Base-by-base conservation (phyloP, 2,797 vertebrate species). In the Enoplosus armatus region DNA sequence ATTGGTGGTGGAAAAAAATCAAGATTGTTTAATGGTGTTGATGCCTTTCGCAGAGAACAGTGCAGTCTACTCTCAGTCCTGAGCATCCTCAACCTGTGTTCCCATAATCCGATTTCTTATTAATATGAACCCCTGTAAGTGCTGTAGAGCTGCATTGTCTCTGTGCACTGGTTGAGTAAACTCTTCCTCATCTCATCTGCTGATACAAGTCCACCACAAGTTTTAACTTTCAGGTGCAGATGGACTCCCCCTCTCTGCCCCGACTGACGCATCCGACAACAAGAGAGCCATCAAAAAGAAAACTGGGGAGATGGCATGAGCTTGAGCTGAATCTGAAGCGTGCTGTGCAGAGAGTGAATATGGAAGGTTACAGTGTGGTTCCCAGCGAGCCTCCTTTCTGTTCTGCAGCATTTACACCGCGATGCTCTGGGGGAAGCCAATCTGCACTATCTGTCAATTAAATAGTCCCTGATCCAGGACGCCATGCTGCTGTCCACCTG, bases 381-480 rank as follows among this genome's bases (percentile, higher is more conserved):
- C 63, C 27, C 58, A 45, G 63, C 0, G 14, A 68, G 69, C 50
- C 22, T 47, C 48, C 43, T 66, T 65, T 77, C 69, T 76, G 51
- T 72, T 78, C 24, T 75, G 73, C 67, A 50, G 53, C 59, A 63
- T 77, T 82, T 81, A 31, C 41, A 62, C 59, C 69, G 54, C 75
- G 47, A 64, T 62, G 76, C 80, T 87, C 67, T 31, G 29, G 64
- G 79, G 78, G 53, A 69, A 72, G 18, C 54, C 78, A 66, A 54
- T 61, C 82, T 65, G 64, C 62, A 55, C 79, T 50, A 62, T 72
- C 75, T 87, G 85, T 85, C 85, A 82, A 82, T 84, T 87, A 89
- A 87, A 80, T 53, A 55, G 67, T 29, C 60, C 4, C 26, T 83
- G 79, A 84, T 87, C 79, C 80, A 71, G 54, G 86, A 69, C 59